Evolutionary conservation across 1,140 invertebrate species (phyloP), one percentile per base, ranked within the genome.

Genomic region (Sesamia nonagrioides): DNA sequence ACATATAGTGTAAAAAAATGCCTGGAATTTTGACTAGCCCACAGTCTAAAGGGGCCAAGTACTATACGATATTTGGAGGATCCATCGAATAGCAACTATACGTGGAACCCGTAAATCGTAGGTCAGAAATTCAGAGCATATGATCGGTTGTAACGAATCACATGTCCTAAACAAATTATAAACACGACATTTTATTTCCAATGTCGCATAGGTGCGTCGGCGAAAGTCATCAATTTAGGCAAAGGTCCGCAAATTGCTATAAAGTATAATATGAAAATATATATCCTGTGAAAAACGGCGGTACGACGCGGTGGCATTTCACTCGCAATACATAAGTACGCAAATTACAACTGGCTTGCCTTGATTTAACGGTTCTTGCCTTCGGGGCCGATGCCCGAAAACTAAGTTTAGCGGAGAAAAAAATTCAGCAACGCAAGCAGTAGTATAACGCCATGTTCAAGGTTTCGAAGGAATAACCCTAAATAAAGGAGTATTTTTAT

Each of bases 361-460:
- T 63, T 63, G 60, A 11, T 63, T 63, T 40, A 63, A 63, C 60
- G 35, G 37, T 35, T 63, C n/a, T 21, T 42, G n/a, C 60, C 60
- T 17, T 63, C 35, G n/a, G 35, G 60, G 60, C 42, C 37, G 37
- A 8, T 42, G 60, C 7, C 60, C 60, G 60, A 42, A 42, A 42
- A 40, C 42, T 37, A 42, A 42, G n/a, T 18, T 6, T 37, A 35
- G 15, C 1, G 5, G 5, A 9, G 18, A 56, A 56, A 40, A 37
- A 61, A 61, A 37, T n/a, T 7, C n/a, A 35, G 1, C 58, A 61
- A n/a, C 33, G 54, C 6, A 27, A 37, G 40, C 58, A 35, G 13
- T 21, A 5, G 9, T 54, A 11, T 42, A 63, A 40, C 9, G 15
- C 37, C n/a, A 40, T 5, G 60, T 40, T 40, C 60, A 63, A 63